Evolutionary conservation across 2,113 vertebrate genomes (phyloP).

Genomic region (Pitta sordida): DNA sequence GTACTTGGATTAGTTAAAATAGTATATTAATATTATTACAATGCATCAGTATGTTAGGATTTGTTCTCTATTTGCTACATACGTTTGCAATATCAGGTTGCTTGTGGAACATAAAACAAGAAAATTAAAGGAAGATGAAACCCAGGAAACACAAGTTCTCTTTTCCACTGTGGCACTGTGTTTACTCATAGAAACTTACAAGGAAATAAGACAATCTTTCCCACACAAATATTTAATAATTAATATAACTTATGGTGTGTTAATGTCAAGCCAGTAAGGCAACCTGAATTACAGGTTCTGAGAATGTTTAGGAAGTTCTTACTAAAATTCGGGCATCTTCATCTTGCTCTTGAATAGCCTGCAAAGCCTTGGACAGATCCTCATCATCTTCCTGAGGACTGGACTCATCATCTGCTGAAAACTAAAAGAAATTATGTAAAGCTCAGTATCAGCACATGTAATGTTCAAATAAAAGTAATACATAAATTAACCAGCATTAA

Average conservation of each 20-base stretch:
- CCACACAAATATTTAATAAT: not conserved
- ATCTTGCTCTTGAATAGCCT: conserved; percentile 63
- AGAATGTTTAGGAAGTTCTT: conserved; percentile 17
- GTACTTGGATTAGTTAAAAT: too few relatives aligned
- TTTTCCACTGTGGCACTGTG: not conserved
- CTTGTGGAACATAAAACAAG: not conserved
- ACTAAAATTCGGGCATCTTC: conserved; percentile 58
- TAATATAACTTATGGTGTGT: not conserved
- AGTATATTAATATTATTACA: too few relatives aligned
- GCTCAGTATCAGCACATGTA: not conserved
- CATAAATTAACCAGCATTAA: not conserved
- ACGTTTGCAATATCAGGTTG: not conserved
- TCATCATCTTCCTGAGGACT: conserved; percentile 79
- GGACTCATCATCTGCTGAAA: conserved; percentile 72
- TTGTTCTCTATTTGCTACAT: not conserved
- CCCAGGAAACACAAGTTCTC: not conserved
- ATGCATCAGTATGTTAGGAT: too few relatives aligned
- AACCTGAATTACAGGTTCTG: not conserved
- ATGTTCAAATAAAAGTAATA: not conserved
- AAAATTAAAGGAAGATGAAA: not conserved
- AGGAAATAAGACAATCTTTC: not conserved
- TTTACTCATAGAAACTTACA: not conserved
- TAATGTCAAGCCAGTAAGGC: not conserved
- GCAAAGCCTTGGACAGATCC: conserved; percentile 74
- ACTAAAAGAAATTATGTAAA: conserved; percentile 38